A percentile compares a stretch with the other conserved stretches of the same genome.
Conservation (phyloP, 2,888 invertebrate species). For the Deladenus siricidicola region DNA sequence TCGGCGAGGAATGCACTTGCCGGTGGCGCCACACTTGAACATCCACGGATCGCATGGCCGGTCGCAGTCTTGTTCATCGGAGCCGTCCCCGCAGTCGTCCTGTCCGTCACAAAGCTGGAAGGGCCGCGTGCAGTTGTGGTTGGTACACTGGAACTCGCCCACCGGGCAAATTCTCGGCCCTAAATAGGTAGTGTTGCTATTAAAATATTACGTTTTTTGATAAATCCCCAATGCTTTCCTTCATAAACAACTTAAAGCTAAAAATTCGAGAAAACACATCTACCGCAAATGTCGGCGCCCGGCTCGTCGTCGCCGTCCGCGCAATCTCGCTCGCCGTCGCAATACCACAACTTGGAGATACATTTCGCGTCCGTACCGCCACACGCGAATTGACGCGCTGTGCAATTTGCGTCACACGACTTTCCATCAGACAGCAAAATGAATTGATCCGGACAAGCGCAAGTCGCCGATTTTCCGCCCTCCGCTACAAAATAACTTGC, state of each 20-base stretch:
- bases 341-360: constrained; percentile 74
- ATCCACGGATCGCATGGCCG: constrained; percentile 53
- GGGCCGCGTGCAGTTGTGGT: constrained; percentile 81
- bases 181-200: background rate
- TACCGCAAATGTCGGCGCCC: constrained; percentile 41
- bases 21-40: constrained; percentile 58
- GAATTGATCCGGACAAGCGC: constrained; percentile 92
- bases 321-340: constrained; percentile 67
- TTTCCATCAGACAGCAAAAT: constrained; percentile 59
- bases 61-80: constrained; percentile 51
- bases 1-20: constrained; percentile 70
- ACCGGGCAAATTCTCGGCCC: constrained; percentile 56
- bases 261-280: too few relatives aligned
- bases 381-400: constrained; percentile 74
- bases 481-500: too few relatives aligned
- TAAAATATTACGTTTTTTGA: too few relatives aligned
- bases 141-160: constrained; percentile 89
- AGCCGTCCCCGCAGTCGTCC: constrained; percentile 52
- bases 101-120: constrained; percentile 80
- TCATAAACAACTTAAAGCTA: too few relatives aligned
- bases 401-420: constrained; percentile 64
- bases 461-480: constrained; percentile 62
- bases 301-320: constrained; percentile 88
- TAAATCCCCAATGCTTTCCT: too few relatives aligned
- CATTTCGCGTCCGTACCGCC: constrained; percentile 61